Evolutionary conservation across 2,888 invertebrate genomes (phyloP), one percentile per base, ranked within the genome.

Genomic region (Troides helena): DNA sequence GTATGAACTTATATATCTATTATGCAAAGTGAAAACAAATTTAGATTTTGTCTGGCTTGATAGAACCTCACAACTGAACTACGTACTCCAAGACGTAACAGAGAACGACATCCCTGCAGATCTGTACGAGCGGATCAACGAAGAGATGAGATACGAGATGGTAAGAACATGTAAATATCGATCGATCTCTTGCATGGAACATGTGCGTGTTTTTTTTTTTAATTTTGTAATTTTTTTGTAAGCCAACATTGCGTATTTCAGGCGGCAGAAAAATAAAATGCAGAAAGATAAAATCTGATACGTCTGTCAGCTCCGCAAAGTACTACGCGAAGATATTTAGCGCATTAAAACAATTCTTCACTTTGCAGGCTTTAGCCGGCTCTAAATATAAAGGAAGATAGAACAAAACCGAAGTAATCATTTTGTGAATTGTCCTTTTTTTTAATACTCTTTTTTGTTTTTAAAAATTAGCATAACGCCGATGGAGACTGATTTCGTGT

Each of bases 131-230:
- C 95, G 98, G 80, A 94, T 99, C 80, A 96, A 96, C 83, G 96
- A 98, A 90, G 99, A 99, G 91, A 97, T 98, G 92, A 94, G 97
- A 80, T 95, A 98, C 94, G 99, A 99, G 92, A 96, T 97, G 90
- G 95, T 96, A 88, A 93, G 94, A 85, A 84, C 90, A 92, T 89
- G 92, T 92, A 92, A 92, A 92, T 92, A 92, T 92, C 92, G 77
- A 79, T 46, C 46, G 46, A 56, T 56, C 56, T 56, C n/a, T 56
- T 21, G 4, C 56, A 56, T 21, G 56, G 46, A 56, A n/a, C n/a
- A 56, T 63, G 58, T 67, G 73, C 70, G 71, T 70, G 75, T 78
- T 77, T 78, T 78, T 78, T 76, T 72, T 80, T 77, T 74, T 46
- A 46, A 46, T 46, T 46, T 80, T 80, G 77, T 84, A 14, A 14